Conservation (phyloP, 2,888 invertebrate species). For the Isotomurus palustris region DNA sequence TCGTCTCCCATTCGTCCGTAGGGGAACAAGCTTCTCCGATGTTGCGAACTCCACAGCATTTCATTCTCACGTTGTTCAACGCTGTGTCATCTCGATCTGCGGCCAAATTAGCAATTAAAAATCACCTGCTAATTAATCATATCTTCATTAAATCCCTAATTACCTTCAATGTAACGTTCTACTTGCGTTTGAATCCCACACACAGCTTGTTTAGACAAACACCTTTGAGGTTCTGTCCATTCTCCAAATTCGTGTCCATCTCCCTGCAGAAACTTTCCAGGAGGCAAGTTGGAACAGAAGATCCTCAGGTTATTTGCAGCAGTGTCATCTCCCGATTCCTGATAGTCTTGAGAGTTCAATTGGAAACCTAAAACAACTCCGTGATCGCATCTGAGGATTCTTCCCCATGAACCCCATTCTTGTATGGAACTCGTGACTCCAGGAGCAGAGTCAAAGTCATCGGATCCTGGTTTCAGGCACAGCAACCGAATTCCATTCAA, state of each 20-base stretch:
- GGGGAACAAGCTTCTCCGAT: constrained; percentile 4
- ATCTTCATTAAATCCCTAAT: background rate
- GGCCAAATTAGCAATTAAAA: background rate
- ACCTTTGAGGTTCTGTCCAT: constrained; percentile 16
- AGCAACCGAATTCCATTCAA: constrained; percentile 2
- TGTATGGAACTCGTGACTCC: background rate
- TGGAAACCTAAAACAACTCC: constrained; percentile 8
- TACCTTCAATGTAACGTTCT: background rate
- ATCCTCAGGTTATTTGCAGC: constrained; percentile 9
- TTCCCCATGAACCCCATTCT: constrained; percentile 10
- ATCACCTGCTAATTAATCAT: background rate
- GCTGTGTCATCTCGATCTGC: constrained; percentile 15
- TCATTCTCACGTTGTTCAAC: constrained; percentile 15
- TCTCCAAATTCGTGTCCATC: constrained; percentile 6
- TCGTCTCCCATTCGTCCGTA: constrained; percentile 12
- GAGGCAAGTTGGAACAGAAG: constrained; percentile 5
- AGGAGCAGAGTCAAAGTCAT: background rate
- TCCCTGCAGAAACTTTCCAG: constrained; percentile 12
- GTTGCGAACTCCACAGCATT: constrained; percentile 16
- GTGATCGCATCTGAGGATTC: background rate
- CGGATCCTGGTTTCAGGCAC: constrained; percentile 6
- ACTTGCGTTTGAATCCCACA: constrained; percentile 18
- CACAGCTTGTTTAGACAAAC: constrained; percentile 10
- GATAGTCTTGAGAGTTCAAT: background rate
- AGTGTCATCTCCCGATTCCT: constrained; percentile 3